These are phyloP conservation scores for Dolichoris vasculosae DNA, from an alignment of 1,140 invertebrate genomes.

Conservation along the genomic window DNA sequence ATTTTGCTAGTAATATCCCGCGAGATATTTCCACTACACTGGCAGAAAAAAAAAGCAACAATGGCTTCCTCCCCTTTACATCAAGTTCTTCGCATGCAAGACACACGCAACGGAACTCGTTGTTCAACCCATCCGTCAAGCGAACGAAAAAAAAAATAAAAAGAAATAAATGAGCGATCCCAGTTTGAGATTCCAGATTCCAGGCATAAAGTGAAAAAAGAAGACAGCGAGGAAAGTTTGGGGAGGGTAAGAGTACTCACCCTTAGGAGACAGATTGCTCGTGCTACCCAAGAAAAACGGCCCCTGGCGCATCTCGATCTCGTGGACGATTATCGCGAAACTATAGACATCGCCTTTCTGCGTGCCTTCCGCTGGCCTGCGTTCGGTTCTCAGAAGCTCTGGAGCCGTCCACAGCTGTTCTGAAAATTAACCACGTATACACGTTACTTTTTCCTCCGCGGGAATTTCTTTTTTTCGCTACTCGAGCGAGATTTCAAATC, in stretches of 20 bases:
- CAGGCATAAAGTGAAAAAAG: neutral
- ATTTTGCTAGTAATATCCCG: no score
- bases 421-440: constrained; percentile 72
- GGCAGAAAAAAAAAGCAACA: neutral
- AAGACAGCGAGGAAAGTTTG: neutral
- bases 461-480: no score
- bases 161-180: neutral
- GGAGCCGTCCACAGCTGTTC: constrained; percentile 94
- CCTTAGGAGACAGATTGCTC: constrained; percentile 80
- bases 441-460: no score
- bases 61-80: neutral
- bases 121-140: neutral
- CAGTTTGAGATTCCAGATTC: no score
- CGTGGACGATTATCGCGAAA: constrained; percentile 95
- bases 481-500: no score
- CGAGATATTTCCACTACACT: no score
- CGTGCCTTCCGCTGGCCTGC: constrained; percentile 82
- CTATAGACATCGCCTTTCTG: constrained; percentile 96
- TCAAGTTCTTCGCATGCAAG: neutral
- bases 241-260: constrained; percentile 73
- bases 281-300: constrained; percentile 87
- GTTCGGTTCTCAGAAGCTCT: constrained; percentile 86
- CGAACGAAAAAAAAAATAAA: neutral
- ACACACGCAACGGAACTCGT: neutral
- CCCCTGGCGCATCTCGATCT: constrained; percentile 90